Evolutionary conservation across 2,113 vertebrate genomes (phyloP), one percentile per base, ranked within the genome.

Genomic region (Gavia stellata): DNA sequence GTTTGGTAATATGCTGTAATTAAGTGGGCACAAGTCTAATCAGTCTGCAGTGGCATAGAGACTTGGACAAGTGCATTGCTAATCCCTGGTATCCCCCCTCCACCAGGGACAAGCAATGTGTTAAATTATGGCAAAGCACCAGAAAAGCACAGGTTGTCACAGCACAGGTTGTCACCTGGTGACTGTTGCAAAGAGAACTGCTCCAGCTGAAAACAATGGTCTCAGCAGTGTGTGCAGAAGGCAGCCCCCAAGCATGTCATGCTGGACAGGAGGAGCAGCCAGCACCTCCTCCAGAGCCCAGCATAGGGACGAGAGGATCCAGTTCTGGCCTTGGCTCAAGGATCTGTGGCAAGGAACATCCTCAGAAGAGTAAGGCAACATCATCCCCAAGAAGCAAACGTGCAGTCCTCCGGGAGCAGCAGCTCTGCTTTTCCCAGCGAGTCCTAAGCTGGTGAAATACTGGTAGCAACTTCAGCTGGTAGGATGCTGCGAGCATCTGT

Each of bases 21-120:
- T 93, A 86, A 90, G 67, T n/a, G 75, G 52, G 56, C 71, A 95
- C 88, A 21, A 65, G 75, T 86, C 52, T 95, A 87, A 93, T 90
- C 92, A 82, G 63, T 40, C 86, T 84, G 80, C 75, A 78, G 72
- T 12, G 44, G 21, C 53, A 63, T 1, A 66, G 38, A 88, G 49
- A 42, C 52, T 62, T 77, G 75, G 71, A 70, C 45, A 94, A 93
- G 88, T 5, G 25, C 58, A 13, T 17, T 66, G 59, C 63, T 66
- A 38, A 86, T 92, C 58, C 47, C 63, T 29, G 13, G 19, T 28
- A 9, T 63, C 4, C 29, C 61, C n/a, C 34, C 75, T 86, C 47
- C 72, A 73, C 62, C 71, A 83, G 90, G 78, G 63, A 66, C 40
- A 21, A 80, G 82, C 56, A 6, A 13, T 5, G 42, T 70, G 66